Evolutionary conservation across 2,797 vertebrate species (phyloP).

Genomic region (Acomys russatus): DNA sequence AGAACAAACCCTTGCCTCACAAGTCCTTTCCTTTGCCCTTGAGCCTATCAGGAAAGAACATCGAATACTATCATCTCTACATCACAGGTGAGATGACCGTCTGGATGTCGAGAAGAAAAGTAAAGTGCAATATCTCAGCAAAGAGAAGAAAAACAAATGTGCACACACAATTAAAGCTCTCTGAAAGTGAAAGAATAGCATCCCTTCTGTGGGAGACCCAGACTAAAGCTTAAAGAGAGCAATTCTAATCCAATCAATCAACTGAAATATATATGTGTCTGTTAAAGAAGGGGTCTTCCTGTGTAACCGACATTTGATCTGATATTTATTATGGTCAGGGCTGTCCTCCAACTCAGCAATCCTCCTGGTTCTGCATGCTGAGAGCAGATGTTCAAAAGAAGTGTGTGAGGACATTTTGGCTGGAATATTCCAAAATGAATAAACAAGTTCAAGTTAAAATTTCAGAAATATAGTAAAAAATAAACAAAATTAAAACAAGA

Average conservation of each 20-base stretch:
- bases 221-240: neutral
- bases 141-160: neutral
- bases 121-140: neutral
- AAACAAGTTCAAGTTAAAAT: neutral
- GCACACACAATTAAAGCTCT: neutral
- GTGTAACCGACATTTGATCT: neutral
- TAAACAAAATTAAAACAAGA: neutral
- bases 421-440: neutral
- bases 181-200: neutral
- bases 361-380: neutral
- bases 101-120: neutral
- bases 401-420: neutral
- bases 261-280: neutral
- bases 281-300: neutral
- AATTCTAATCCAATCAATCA: neutral
- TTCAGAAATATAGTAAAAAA: neutral
- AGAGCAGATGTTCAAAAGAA: neutral
- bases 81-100: neutral
- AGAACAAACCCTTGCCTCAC: neutral
- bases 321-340: neutral
- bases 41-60: neutral
- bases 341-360: neutral
- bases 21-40: neutral
- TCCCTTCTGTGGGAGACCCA: neutral
- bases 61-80: neutral